These are phyloP conservation scores for Nettapus auritus DNA, from an alignment of 2,113 vertebrate species.

Conservation along the genomic window DNA sequence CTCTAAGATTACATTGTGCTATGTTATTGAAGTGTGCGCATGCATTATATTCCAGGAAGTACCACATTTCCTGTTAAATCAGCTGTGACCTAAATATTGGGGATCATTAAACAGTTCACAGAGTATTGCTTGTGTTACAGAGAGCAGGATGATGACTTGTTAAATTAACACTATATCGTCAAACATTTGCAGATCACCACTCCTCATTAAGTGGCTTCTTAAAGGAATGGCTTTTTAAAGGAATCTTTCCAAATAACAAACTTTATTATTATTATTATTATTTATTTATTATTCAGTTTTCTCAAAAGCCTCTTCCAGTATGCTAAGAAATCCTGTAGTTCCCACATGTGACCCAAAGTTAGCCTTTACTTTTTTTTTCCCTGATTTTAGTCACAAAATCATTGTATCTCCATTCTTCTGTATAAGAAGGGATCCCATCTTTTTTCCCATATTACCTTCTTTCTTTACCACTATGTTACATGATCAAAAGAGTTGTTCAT, in stretches of 20 bases:
- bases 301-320: neutral
- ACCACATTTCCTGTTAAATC: slow-evolving; percentile 75
- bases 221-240: slow-evolving; percentile 3
- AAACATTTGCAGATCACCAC: slow-evolving; percentile 38
- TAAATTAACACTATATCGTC: slow-evolving; percentile 35
- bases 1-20: slow-evolving; percentile 56
- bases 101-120: slow-evolving; percentile 75
- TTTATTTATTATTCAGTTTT: neutral
- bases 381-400: neutral
- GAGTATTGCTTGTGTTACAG: slow-evolving; percentile 44
- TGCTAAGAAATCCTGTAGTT: neutral
- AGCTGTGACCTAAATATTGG: slow-evolving; percentile 72
- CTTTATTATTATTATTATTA: neutral
- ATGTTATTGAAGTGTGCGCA: slow-evolving; percentile 54
- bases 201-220: slow-evolving; percentile 10
- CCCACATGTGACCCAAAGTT: neutral
- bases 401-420: neutral
- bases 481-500: neutral
- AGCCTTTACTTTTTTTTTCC: rapidly evolving
- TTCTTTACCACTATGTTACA: neutral
- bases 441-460: neutral
- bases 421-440: neutral
- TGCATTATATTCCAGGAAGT: slow-evolving; percentile 67
- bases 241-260: slow-evolving; percentile 6
- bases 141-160: slow-evolving; percentile 46